Evolutionary conservation across 2,113 vertebrate genomes (phyloP).

Genomic region (Nycticorax nycticorax): DNA sequence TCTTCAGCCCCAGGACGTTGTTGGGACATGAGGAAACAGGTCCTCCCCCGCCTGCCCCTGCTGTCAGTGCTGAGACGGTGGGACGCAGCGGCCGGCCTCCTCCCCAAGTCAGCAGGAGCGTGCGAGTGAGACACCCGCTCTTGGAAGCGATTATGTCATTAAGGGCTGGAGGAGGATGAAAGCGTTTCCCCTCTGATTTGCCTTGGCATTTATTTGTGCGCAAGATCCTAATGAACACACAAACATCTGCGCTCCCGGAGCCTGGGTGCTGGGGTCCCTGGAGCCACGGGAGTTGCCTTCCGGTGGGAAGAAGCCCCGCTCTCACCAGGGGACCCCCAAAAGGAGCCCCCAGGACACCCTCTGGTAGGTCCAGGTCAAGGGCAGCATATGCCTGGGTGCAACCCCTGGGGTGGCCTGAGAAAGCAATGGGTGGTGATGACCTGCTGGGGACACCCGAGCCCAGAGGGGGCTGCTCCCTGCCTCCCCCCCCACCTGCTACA

Average conservation of each 20-base stretch:
- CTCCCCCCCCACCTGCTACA: not conserved
- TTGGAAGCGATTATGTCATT: constrained; percentile 23
- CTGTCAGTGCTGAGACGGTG: not conserved
- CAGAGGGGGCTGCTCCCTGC: not conserved
- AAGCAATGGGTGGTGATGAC: not conserved
- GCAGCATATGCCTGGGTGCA: not conserved
- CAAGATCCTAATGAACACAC: not conserved
- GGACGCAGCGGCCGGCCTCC: rapidly evolving
- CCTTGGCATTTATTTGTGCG: not conserved
- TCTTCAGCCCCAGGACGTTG: not conserved
- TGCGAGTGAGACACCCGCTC: not conserved
- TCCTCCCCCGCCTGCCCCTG: rapidly evolving
- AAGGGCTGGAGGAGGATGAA: constrained; percentile 26
- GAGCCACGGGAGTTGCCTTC: not conserved
- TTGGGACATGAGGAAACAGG: not conserved
- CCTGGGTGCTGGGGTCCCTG: not conserved
- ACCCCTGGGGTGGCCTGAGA: not conserved
- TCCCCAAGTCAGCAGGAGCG: not conserved
- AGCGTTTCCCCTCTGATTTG: not conserved
- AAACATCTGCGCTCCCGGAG: not conserved
- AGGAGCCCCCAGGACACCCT: not conserved
- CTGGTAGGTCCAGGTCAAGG: not conserved
- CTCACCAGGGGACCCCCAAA: not conserved
- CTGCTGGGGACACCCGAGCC: not conserved
- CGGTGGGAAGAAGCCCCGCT: rapidly evolving